phyloP scores from a whole-genome alignment of 2,797 vertebrate species.

The Betta splendens region DNA sequence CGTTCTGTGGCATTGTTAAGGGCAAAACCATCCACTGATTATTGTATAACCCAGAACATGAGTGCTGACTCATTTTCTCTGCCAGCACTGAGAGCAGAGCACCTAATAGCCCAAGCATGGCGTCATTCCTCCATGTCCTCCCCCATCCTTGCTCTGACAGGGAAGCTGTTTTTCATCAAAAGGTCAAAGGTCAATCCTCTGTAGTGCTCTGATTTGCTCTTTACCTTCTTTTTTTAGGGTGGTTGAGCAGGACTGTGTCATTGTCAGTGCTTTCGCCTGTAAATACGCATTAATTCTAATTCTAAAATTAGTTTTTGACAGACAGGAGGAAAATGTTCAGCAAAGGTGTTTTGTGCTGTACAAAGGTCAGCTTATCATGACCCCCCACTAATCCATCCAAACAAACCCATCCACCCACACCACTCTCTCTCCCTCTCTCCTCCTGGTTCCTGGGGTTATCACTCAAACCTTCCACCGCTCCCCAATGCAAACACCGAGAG shows the following conservation, averaged over 20 bases:
- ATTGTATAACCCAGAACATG: too few species aligned
- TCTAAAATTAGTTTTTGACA: slow-evolving; percentile 36
- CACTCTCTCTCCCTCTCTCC: slow-evolving; percentile 48
- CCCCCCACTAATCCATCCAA: slow-evolving; percentile 73
- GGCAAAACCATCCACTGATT: slow-evolving; percentile 30
- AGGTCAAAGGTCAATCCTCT: slow-evolving; percentile 58
- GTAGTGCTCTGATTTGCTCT: slow-evolving; percentile 17
- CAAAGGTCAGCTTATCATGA: slow-evolving; percentile 52
- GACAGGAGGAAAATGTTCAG: slow-evolving; percentile 51
- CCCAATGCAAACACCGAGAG: slow-evolving; percentile 51
- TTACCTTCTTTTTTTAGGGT: slow-evolving; percentile 5
- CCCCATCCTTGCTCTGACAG: slow-evolving; percentile 61
- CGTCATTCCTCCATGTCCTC: slow-evolving; percentile 41
- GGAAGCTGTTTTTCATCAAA: slow-evolving; percentile 69
- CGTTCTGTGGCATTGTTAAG: slow-evolving; percentile 45
- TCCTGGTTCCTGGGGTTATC: slow-evolving; percentile 68
- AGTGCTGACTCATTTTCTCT: slow-evolving; percentile 45
- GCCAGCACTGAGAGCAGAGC: slow-evolving; percentile 49
- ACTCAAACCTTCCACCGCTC: slow-evolving; percentile 43
- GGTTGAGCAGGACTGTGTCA: neutral
- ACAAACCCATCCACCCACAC: slow-evolving; percentile 68
- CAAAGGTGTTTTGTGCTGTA: slow-evolving; percentile 44
- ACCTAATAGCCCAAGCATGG: slow-evolving; percentile 70
- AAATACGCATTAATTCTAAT: neutral
- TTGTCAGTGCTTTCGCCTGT: neutral